Conservation (phyloP, 2,113 vertebrate genomes). For the Craseonycteris thonglongyai region DNA sequence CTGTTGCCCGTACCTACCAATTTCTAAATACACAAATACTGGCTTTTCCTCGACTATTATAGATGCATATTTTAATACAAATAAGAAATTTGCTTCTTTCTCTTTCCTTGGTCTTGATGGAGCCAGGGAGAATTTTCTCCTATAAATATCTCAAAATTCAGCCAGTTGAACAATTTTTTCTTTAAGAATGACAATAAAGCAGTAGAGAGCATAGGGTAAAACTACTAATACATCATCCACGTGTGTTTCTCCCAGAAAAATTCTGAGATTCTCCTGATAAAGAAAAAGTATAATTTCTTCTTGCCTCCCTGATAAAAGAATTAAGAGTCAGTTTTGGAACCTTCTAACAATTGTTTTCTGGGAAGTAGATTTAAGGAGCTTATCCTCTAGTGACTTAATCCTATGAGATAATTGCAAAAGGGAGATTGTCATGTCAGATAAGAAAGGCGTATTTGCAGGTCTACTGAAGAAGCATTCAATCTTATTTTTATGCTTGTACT, state of each 20-base stretch:
- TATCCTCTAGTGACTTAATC: constrained; percentile 30
- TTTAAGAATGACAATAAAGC: constrained; percentile 9
- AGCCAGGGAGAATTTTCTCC: neutral
- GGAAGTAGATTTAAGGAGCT: constrained; percentile 42
- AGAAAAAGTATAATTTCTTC: constrained; percentile 14
- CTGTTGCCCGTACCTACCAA: neutral
- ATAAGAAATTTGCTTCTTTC: constrained; percentile 17
- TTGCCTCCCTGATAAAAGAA: constrained; percentile 8
- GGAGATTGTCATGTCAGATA: neutral
- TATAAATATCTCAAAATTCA: neutral
- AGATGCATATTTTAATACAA: constrained; percentile 36
- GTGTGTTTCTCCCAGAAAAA: neutral
- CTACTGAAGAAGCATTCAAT: neutral
- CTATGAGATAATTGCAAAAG: constrained; percentile 38
- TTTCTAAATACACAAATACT: neutral
- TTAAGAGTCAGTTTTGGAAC: constrained; percentile 20
- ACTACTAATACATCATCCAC: neutral
- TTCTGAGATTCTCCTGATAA: constrained; percentile 17
- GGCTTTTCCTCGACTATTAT: neutral
- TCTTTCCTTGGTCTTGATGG: neutral
- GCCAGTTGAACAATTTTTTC: neutral
- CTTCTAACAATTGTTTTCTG: constrained; percentile 46
- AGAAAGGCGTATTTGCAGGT: neutral
- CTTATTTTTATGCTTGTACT: neutral
- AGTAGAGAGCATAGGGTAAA: neutral